Evolutionary conservation across 2,888 invertebrate species (phyloP), one percentile per base, ranked within the genome.

Genomic region (Andricus curvator): DNA sequence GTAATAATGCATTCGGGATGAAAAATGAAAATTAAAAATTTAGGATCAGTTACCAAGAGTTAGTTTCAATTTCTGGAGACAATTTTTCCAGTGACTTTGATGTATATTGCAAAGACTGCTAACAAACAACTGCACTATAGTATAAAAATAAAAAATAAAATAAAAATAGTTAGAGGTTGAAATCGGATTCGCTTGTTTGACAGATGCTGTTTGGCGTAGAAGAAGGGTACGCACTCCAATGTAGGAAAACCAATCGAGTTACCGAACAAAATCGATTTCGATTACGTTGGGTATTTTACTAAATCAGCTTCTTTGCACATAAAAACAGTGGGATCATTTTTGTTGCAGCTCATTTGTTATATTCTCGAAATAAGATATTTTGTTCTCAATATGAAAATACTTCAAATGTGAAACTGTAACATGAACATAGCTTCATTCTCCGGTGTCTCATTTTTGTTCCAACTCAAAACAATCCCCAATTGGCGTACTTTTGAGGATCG

Each of bases 211-310:
- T 70, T 56, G 78, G 68, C 81, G 65, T 65, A 44, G 37, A 70
- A 65, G 25, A 68, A 67, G 81, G 70, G 68, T 78, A 65, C 78
- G 70, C 17, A 51, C 51, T 48, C 44, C 3, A 51, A 74, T 13
- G 22, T 17, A 17, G 25, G 15, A 67, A 76, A 82, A 80, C 48
- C 78, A 77, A 80, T 82, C 65, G 68, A 70, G 77, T 82, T 74
- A 60, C 48, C 20, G 62, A 67, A 64, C 76, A 62, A 67, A 78
- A 80, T 82, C 78, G 68, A 82, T 82, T 82, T 33, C 66, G 29
- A 76, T 41, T 78, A 65, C 41, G 44, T 33, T 37, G n/a, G 48
- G 22, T 62, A 78, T 15, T 44, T n/a, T 44, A 41, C 13, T 13
- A 2, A 41, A 25, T 11, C 44, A n/a, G 41, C 22, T 44, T 15